These are phyloP conservation scores for Acanthochromis polyacanthus DNA, from an alignment of 2,113 vertebrate species.

Conservation along the genomic window DNA sequence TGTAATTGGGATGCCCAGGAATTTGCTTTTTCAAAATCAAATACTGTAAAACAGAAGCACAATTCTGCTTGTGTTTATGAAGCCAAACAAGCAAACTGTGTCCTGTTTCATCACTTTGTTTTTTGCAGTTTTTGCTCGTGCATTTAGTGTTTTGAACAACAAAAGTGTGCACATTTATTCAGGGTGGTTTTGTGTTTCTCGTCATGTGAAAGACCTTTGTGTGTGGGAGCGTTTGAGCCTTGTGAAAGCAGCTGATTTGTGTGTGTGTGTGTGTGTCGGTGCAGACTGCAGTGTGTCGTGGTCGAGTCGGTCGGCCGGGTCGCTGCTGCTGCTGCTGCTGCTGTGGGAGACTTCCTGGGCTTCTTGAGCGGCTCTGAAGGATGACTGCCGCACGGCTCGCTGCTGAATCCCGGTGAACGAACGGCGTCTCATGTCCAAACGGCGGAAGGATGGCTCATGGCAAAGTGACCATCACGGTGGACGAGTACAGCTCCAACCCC, in stretches of 20 bases:
- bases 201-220: not conserved
- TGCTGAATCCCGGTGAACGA: conserved; percentile 91
- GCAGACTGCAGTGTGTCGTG: conserved; percentile 78
- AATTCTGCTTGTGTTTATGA: no score
- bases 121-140: not conserved
- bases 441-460: conserved; percentile 97
- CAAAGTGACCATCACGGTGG: conserved; percentile 97
- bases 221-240: not conserved
- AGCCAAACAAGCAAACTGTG: no score
- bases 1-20: not conserved
- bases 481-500: conserved; percentile 99
- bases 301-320: conserved; percentile 61
- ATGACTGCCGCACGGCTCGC: conserved; percentile 86
- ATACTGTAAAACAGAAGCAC: no score
- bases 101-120: no score
- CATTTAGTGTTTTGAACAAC: not conserved
- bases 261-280: conserved; percentile 25
- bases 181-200: not conserved
- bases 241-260: conserved; percentile 36
- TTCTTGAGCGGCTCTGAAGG: conserved; percentile 84
- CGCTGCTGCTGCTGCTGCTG: conserved; percentile 16
- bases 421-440: conserved; percentile 91
- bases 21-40: no score
- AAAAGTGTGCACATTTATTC: not conserved
- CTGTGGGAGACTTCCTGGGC: conserved; percentile 77